Evolutionary conservation across 2,888 invertebrate genomes (phyloP).

Genomic region (Megastigmus dorsalis): DNA sequence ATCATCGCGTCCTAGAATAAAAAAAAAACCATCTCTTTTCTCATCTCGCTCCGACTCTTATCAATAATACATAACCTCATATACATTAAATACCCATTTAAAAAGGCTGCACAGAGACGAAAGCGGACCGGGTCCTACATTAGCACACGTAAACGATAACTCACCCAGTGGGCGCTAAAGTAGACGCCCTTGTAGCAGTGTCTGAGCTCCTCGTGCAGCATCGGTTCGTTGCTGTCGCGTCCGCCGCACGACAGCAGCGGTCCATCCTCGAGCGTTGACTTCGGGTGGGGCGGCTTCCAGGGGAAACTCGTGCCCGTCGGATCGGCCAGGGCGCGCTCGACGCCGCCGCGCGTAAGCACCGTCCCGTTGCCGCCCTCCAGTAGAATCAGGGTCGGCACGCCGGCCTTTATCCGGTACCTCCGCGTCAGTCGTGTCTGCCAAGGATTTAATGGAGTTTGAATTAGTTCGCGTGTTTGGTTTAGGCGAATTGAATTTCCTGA

Average conservation of each 20-base stretch:
- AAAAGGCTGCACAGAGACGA: too few species aligned
- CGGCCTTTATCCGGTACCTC: constrained; percentile 85
- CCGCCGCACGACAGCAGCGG: constrained; percentile 69
- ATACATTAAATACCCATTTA: too few species aligned
- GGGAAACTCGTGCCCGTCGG: constrained; percentile 82
- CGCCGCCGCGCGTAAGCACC: constrained; percentile 79
- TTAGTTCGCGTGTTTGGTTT: too few species aligned
- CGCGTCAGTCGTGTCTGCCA: constrained; percentile 84
- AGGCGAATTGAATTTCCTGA: too few species aligned
- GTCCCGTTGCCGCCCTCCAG: constrained; percentile 80
- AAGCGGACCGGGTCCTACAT: too few species aligned
- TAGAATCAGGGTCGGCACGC: constrained; percentile 85
- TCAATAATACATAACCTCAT: too few species aligned
- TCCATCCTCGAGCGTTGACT: constrained; percentile 71
- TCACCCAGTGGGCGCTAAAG: constrained; percentile 93
- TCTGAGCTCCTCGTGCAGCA: constrained; percentile 78
- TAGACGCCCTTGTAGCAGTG: constrained; percentile 85
- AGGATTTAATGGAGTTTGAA: too few species aligned
- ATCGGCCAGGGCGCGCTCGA: constrained; percentile 82
- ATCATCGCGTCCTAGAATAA: too few species aligned
- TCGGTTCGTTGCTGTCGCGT: constrained; percentile 72
- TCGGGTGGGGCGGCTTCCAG: constrained; percentile 82
- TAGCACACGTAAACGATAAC: constrained; percentile 59
- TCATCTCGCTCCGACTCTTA: too few species aligned
- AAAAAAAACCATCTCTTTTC: too few species aligned